Evolutionary conservation across 2,797 vertebrate genomes (phyloP).

Genomic region (Avahi laniger): DNA sequence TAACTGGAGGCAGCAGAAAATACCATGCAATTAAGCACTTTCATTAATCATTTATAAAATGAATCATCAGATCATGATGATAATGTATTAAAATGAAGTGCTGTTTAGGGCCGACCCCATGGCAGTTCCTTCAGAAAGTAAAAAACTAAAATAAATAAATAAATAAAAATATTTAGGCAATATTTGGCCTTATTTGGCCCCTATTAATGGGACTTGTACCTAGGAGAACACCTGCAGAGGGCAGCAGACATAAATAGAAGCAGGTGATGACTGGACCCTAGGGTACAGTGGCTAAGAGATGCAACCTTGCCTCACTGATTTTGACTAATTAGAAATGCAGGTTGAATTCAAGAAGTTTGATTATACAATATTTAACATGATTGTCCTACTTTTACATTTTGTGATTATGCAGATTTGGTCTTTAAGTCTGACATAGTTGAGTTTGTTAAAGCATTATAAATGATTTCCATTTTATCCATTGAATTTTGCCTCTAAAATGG

Average conservation of each 20-base stretch:
- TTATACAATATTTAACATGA: not conserved
- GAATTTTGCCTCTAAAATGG: not conserved
- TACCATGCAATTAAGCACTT: slow-evolving; percentile 50
- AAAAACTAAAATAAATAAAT: not conserved
- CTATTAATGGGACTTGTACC: not conserved
- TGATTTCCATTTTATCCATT: not conserved
- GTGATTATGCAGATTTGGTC: not conserved
- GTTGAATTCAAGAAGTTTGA: not conserved
- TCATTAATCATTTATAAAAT: slow-evolving; percentile 73
- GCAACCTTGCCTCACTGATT: not conserved
- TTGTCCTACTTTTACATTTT: slow-evolving; percentile 33
- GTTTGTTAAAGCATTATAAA: not conserved
- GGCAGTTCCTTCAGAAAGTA: not conserved
- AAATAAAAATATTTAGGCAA: not conserved
- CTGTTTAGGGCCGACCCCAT: slow-evolving; percentile 62
- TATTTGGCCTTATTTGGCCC: not conserved
- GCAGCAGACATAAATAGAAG: not conserved
- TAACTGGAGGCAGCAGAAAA: slow-evolving; percentile 33
- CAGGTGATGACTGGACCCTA: not conserved
- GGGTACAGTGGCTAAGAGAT: not conserved
- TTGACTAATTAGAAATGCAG: slow-evolving; percentile 31
- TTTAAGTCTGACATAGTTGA: not conserved
- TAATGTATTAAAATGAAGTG: slow-evolving; percentile 64
- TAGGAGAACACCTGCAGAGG: not conserved
- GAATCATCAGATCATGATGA: slow-evolving; percentile 59